Conservation (phyloP, 2,113 vertebrate genomes). For the Zosterops hypoxanthus region DNA sequence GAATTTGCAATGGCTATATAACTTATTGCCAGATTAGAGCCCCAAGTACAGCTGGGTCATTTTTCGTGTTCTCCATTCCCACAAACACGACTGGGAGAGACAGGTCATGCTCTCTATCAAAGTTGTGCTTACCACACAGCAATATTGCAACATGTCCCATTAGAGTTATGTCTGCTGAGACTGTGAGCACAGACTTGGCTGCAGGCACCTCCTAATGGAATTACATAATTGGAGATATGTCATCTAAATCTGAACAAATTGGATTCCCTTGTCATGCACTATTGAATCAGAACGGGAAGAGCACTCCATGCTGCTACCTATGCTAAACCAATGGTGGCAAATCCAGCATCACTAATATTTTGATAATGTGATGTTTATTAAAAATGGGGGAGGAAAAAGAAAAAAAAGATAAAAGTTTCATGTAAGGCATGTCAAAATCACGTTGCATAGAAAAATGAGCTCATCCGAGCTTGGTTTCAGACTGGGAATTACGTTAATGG, state of each 20-base stretch:
- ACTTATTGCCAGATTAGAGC: constrained; percentile 59
- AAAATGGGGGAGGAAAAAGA: not conserved
- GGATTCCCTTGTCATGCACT: constrained; percentile 67
- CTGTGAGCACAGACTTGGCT: constrained; percentile 50
- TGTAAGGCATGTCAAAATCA: not conserved
- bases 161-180: constrained; percentile 46
- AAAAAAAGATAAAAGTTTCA: not conserved
- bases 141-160: constrained; percentile 43
- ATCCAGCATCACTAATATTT: constrained; percentile 37
- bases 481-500: not conserved
- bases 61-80: constrained; percentile 61
- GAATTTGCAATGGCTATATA: no score
- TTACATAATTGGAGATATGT: constrained; percentile 72
- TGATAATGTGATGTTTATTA: constrained; percentile 32
- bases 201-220: constrained; percentile 65
- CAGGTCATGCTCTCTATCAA: constrained; percentile 50
- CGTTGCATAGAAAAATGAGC: not conserved
- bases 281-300: constrained; percentile 65
- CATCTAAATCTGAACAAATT: constrained; percentile 72
- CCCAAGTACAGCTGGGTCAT: constrained; percentile 29
- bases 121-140: constrained; percentile 53
- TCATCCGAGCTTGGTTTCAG: not conserved
- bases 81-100: constrained; percentile 49
- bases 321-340: constrained; percentile 40
- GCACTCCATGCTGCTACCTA: constrained; percentile 38